Conservation (phyloP, 2,888 invertebrate species). For the Bugula neritina region DNA sequence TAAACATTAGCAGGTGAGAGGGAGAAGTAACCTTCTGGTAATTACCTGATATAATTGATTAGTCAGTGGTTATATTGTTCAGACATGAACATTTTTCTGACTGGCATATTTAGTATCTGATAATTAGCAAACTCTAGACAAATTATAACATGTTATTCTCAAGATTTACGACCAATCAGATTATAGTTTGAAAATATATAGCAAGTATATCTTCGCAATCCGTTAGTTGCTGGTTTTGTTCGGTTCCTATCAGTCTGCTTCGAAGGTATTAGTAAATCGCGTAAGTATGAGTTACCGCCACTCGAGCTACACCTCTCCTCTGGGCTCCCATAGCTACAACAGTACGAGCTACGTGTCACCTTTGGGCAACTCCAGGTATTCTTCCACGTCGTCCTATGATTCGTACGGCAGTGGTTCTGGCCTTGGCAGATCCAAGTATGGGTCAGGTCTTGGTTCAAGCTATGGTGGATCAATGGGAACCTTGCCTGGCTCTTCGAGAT, state of each 20-base stretch:
- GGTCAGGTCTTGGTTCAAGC: background rate
- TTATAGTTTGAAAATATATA: too few species aligned
- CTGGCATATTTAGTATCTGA: too few species aligned
- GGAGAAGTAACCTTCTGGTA: background rate
- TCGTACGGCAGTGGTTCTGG: background rate
- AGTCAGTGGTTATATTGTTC: background rate
- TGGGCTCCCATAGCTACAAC: background rate
- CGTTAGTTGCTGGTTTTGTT: too few species aligned
- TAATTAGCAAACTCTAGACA: too few species aligned
- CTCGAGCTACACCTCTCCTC: conserved; percentile 12
- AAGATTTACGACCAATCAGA: too few species aligned
- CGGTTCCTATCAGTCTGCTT: too few species aligned
- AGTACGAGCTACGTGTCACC: background rate
- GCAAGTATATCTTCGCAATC: too few species aligned
- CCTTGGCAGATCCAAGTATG: background rate
- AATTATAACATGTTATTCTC: too few species aligned
- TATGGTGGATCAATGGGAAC: background rate
- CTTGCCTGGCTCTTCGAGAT: background rate
- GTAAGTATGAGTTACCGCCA: conserved; percentile 4
- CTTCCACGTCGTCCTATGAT: background rate
- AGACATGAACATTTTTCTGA: too few species aligned
- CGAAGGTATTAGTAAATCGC: too few species aligned
- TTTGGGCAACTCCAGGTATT: background rate
- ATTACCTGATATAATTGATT: background rate
- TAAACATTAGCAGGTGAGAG: background rate